These are phyloP conservation scores for Caerostris extrusa DNA, from an alignment of 1,140 invertebrate genomes.

Conservation along the genomic window DNA sequence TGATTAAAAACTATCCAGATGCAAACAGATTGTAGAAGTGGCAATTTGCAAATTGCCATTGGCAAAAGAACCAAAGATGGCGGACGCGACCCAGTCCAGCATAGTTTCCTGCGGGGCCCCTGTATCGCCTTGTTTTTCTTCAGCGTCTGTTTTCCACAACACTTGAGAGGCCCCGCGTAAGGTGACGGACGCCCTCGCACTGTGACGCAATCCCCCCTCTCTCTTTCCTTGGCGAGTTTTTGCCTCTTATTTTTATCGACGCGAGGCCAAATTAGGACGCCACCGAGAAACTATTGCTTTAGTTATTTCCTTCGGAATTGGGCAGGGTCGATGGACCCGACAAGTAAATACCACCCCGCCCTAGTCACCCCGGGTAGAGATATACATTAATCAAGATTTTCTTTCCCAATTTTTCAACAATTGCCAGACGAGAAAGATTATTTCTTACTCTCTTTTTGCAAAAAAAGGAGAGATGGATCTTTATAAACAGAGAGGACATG, in stretches of 20 bases:
- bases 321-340: slow-evolving; percentile 44
- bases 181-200: slow-evolving; percentile 50
- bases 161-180: slow-evolving; percentile 64
- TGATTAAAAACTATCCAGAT: too few relatives aligned
- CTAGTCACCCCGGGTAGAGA: too few relatives aligned
- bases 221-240: not conserved
- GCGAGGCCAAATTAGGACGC: slow-evolving; percentile 60
- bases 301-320: slow-evolving; percentile 34
- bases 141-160: slow-evolving; percentile 67
- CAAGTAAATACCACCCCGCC: slow-evolving; percentile 25
- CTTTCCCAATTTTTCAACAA: slow-evolving; percentile 36
- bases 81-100: not conserved
- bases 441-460: not conserved
- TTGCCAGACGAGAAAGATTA: not conserved
- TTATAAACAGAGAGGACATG: not conserved
- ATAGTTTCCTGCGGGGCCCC: slow-evolving; percentile 13
- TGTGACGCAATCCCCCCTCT: slow-evolving; percentile 57
- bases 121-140: slow-evolving; percentile 36
- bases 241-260: slow-evolving; percentile 55
- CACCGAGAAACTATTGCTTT: not conserved
- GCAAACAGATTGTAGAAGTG: too few relatives aligned
- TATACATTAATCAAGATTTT: slow-evolving; percentile 4
- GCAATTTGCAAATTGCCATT: too few relatives aligned
- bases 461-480: not conserved
- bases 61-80: not conserved